These are phyloP conservation scores for Leptosomus discolor DNA, from an alignment of 2,113 vertebrate species.

Conservation along the genomic window DNA sequence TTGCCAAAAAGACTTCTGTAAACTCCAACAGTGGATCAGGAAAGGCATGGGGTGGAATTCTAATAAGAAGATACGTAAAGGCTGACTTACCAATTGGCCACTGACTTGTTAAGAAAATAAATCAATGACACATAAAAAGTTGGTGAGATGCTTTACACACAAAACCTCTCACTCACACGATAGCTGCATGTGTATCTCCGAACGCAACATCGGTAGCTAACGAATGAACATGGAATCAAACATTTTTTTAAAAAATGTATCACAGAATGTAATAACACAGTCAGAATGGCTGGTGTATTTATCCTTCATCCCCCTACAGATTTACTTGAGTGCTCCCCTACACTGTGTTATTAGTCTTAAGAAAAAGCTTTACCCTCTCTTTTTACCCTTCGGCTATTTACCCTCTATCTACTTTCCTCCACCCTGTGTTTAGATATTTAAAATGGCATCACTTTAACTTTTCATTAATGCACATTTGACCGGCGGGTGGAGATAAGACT, in stretches of 20 bases:
- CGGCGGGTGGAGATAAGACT: not conserved
- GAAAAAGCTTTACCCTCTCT: not conserved
- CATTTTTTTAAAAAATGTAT: not conserved
- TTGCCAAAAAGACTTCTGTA: slow-evolving; percentile 27
- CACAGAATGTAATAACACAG: not conserved
- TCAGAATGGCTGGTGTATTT: not conserved
- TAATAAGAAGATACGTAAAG: not conserved
- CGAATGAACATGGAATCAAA: not conserved
- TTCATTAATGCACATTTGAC: not conserved
- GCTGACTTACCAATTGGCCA: not conserved
- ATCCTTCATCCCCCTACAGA: not conserved
- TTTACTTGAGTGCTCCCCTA: not conserved
- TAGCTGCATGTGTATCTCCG: not conserved
- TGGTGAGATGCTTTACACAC: not conserved
- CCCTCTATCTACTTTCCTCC: not conserved
- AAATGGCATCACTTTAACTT: not conserved
- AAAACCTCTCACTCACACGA: not conserved
- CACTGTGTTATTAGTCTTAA: not conserved
- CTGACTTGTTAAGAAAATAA: not conserved
- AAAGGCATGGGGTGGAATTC: slow-evolving; percentile 28
- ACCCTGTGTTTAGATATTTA: not conserved
- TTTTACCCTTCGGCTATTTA: not conserved
- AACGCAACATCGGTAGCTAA: not conserved
- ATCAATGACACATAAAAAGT: not conserved
- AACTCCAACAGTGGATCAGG: slow-evolving; percentile 7